Percentiles rank a stretch among this genome's conserved stretches.
phyloP scores from a whole-genome alignment of 2,888 invertebrate species.

The Abrostola tripartita region DNA sequence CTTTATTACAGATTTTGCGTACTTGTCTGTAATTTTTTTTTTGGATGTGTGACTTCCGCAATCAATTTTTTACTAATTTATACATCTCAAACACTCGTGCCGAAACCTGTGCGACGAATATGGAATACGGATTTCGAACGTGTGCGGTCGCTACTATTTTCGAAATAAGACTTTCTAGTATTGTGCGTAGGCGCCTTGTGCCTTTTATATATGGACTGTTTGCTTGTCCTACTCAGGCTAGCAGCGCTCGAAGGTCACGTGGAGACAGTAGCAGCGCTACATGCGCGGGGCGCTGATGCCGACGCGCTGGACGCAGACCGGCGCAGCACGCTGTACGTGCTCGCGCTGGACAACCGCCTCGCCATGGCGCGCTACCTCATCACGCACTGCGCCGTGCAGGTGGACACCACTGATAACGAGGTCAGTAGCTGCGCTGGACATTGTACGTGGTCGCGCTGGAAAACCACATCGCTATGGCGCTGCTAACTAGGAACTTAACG shows the following conservation, averaged over 20 bases:
- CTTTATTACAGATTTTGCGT: too few species aligned
- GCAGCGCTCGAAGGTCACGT: slow-evolving; percentile 96
- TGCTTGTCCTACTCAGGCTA: slow-evolving; percentile 79
- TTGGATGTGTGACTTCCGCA: too few species aligned
- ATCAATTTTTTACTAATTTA: too few species aligned
- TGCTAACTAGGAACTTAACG: background rate
- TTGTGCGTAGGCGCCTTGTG: background rate
- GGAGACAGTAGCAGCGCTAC: slow-evolving; percentile 91
- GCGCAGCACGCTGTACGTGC: slow-evolving; percentile 96
- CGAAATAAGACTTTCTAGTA: too few species aligned
- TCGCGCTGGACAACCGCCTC: slow-evolving; percentile 95
- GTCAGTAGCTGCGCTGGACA: slow-evolving; percentile 70
- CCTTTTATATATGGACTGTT: background rate
- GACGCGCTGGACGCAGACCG: slow-evolving; percentile 97
- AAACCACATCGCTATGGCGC: background rate
- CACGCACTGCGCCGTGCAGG: slow-evolving; percentile 92
- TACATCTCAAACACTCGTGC: too few species aligned
- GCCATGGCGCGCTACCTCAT: slow-evolving; percentile 95
- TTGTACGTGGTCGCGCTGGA: too few species aligned
- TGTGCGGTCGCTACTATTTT: too few species aligned
- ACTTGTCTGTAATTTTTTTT: too few species aligned
- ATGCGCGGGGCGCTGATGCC: slow-evolving; percentile 93
- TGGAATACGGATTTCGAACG: too few species aligned
- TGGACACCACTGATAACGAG: slow-evolving; percentile 96
- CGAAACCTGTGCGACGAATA: too few species aligned